These are phyloP conservation scores for Cylas formicarius DNA, from an alignment of 1,140 invertebrate species.

Conservation along the genomic window DNA sequence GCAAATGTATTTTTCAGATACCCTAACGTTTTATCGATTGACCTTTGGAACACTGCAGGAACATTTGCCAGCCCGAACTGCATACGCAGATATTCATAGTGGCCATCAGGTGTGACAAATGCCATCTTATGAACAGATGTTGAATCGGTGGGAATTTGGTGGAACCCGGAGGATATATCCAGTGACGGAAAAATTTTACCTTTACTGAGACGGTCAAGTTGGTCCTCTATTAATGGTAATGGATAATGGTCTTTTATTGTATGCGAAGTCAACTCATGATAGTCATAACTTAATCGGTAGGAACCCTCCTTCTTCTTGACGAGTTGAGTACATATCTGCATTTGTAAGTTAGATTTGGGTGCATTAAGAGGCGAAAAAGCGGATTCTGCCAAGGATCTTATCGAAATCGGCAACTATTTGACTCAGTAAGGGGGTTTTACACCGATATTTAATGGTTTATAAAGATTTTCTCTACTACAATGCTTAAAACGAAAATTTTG, in stretches of 20 bases:
- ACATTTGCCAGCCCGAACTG: conserved; percentile 40
- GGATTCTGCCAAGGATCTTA: too few relatives aligned
- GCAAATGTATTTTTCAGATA: conserved; percentile 7
- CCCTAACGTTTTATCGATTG: conserved; percentile 32
- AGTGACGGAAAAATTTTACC: conserved; percentile 30
- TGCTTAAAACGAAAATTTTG: too few relatives aligned
- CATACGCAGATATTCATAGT: conserved; percentile 33
- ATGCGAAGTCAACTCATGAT: conserved; percentile 30
- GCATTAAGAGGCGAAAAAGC: too few relatives aligned
- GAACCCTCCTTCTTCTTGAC: conserved; percentile 33
- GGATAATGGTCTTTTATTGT: conserved; percentile 32
- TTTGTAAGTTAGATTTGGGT: too few relatives aligned
- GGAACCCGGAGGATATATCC: conserved; percentile 29
- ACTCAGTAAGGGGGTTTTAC: too few relatives aligned
- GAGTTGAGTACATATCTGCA: conserved; percentile 36
- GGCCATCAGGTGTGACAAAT: conserved; percentile 28
- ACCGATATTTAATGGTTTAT: too few relatives aligned
- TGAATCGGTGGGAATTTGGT: conserved; percentile 33
- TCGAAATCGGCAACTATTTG: too few relatives aligned
- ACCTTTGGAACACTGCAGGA: conserved; percentile 29
- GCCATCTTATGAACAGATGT: conserved; percentile 33
- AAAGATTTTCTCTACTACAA: too few relatives aligned
- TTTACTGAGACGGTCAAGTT: conserved; percentile 24
- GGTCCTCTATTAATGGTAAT: conserved; percentile 38
- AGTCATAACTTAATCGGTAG: conserved; percentile 34